Evolutionary conservation across 2,888 invertebrate species (phyloP), one percentile per base, ranked within the genome.

Genomic region (Drosophila kuntzei): DNA sequence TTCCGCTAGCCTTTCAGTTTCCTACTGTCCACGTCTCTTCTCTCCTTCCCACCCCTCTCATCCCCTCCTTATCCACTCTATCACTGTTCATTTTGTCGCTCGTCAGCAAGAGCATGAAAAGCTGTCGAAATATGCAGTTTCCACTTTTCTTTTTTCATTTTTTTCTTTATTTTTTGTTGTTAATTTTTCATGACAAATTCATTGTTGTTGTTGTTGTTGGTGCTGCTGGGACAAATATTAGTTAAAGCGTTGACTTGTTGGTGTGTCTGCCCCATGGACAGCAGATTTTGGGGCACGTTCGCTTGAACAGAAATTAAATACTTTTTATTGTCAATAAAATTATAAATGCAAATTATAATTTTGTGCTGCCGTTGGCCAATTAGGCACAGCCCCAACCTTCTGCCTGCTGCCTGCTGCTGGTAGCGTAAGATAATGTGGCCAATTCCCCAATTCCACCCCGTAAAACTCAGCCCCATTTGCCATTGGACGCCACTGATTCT

Each of bases 291-390:
- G 54, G 66, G 54, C 58, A 68, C 53, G 64, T 70, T 63, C 51
- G 57, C 63, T 64, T 69, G 65, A 70, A 64, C 74, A 79, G 81
- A 83, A 83, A 83, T 83, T 83, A 83, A 83, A 83, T 83, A 83
- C 87, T 87, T 85, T 83, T 83, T 83, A 83, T 81, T 87, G 87
- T 83, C 83, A 83, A 83, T 83, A 83, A 83, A 83, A 83, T 83
- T 83, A 83, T 85, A 83, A 87, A 83, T 83, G 83, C 83, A 83
- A 83, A 83, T 87, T 83, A 83, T 83, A 87, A 83, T 83, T 87
- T 83, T 83, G 76, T 85, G 87, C 87, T 85, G 87, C 87, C 87
- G 71, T 79, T 77, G 76, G 80, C 72, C 82, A 82, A 82, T 82
- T 82, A 87, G 82, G 70, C 81, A 64, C 49, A 39, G 36, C 27